Evolutionary conservation across 2,797 vertebrate genomes (phyloP).

Genomic region (Neopelma chrysocephalum): DNA sequence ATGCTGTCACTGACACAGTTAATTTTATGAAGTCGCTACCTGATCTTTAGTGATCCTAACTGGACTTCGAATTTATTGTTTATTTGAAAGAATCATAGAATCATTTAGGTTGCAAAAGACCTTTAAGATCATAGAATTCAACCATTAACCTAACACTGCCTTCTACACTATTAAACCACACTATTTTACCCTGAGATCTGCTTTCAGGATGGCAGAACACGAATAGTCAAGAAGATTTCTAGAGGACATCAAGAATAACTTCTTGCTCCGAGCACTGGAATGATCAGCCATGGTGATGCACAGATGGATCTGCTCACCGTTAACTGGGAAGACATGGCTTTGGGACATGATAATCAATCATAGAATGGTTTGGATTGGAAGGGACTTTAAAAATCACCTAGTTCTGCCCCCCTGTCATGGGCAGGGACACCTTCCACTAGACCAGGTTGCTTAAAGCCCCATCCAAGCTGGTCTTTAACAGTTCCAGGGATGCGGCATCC

Average conservation of each 20-base stretch:
- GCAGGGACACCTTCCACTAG: not conserved
- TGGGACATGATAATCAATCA: not conserved
- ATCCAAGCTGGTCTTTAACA: not conserved
- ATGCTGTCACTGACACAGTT: not conserved
- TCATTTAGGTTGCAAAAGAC: not conserved
- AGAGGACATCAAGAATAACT: not conserved
- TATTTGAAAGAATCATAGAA: not conserved
- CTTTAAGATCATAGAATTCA: not conserved
- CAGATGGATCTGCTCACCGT: not conserved
- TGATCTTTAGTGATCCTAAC: not conserved
- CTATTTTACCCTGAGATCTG: not conserved
- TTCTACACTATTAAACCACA: not conserved
- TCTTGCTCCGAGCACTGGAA: not conserved
- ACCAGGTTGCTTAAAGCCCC: not conserved
- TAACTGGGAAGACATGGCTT: not conserved
- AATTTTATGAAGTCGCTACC: not conserved
- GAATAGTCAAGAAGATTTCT: not conserved
- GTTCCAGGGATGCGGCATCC: not conserved
- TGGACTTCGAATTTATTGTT: not conserved
- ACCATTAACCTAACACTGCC: not conserved
- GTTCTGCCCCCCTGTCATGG: not conserved
- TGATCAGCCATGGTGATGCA: not conserved
- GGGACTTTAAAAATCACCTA: not conserved
- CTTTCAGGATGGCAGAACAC: not conserved
- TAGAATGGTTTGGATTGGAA: not conserved